phyloP scores from a whole-genome alignment of 2,888 invertebrate species.

The Lasioglossum pauxillum region DNA sequence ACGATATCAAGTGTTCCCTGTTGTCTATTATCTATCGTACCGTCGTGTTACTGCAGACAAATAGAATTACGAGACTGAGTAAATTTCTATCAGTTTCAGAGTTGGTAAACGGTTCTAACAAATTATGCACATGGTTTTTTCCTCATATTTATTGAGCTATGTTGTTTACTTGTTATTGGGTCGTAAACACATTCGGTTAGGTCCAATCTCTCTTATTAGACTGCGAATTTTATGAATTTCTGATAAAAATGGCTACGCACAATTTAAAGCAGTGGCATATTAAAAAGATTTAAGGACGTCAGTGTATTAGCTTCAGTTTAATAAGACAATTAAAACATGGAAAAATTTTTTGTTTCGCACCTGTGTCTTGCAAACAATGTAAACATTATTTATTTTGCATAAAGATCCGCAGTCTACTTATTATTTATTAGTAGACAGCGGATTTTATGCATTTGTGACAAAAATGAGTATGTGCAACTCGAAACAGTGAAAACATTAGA shows the following conservation, averaged over 20 bases:
- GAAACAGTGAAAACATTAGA: no score
- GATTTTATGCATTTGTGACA: no score
- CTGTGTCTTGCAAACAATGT: no score
- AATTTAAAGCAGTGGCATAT: no score
- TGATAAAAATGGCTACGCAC: no score
- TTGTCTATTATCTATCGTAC: conserved; percentile 22
- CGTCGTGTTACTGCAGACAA: background rate
- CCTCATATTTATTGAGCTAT: background rate
- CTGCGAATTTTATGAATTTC: no score
- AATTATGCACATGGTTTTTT: background rate
- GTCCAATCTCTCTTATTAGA: background rate
- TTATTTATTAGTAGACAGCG: background rate
- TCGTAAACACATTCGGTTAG: background rate
- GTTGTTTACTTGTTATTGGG: background rate
- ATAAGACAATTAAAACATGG: no score
- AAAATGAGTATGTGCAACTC: no score
- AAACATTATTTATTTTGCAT: no score
- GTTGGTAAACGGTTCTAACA: background rate
- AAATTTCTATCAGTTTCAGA: background rate
- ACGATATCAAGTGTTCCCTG: background rate
- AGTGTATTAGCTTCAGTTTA: no score
- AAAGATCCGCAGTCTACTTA: background rate
- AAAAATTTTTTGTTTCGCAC: no score
- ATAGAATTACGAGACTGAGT: background rate
- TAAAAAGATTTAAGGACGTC: no score